Evolutionary conservation across 2,797 vertebrate genomes (phyloP), one percentile per base, ranked within the genome.

Genomic region (Nasua narica): DNA sequence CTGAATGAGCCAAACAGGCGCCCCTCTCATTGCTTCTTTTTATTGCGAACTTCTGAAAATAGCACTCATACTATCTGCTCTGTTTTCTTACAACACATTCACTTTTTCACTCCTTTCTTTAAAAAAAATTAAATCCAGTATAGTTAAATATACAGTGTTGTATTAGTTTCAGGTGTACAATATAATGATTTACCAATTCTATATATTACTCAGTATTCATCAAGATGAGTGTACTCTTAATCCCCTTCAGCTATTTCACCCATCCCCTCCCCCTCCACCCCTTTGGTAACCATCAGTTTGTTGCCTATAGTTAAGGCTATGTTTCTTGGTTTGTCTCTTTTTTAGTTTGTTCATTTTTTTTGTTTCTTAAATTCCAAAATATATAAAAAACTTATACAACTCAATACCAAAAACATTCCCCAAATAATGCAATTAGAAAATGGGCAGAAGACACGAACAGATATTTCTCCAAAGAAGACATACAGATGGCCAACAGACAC

Each of bases 11-110:
- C 62, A 67, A 13, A 32, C 62, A 35, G 62, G 32, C 0, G 4
- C 16, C 62, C 32, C n/a, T 67, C n/a, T 87, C 40, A 72, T 46
- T 96, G 93, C 27, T 95, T 76, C 65, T 18, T 72, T 94, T 94
- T 65, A 52, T 76, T 96, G 76, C 19, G 82, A 95, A 2, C 29
- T 87, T 90, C 35, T 92, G 40, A 82, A 90, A 81, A 90, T 85
- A 88, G 27, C 35, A 92, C 14, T 65, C 82, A 70, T 89, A 82
- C 16, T 82, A 12, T 85, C 37, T 95, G 35, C 35, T 37, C 85
- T 67, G 37, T 90, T 95, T 93, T 27, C 46, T 95, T 92, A 89
- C 4, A 84, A 50, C 14, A 95, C 12, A 25, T 32, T 97, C 16
- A 78, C 19, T 81, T 29, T 79, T 62, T 91, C 46, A 69, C 1